Evolutionary conservation across 1,140 invertebrate genomes (phyloP), one percentile per base, ranked within the genome.

Genomic region (Pomacea maculata): DNA sequence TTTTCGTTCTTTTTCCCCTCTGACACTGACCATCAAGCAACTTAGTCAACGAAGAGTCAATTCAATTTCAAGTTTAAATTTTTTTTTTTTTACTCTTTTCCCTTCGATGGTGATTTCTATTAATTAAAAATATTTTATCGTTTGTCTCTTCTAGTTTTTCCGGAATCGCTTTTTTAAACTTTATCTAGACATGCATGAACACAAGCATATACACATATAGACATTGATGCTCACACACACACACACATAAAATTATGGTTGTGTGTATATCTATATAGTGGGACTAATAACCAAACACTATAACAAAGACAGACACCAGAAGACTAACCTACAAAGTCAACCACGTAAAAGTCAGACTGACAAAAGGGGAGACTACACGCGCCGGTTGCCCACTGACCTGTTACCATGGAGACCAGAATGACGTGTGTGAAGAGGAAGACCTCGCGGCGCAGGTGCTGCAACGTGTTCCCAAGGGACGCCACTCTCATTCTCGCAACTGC

Each of bases 401-500:
- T 67, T 34, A 70, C 77, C 77, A 78, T 78, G 77, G 77, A 65
- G 25, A 78, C 77, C 17, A 78, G 64, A 25, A 78, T 68, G 29
- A 78, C 77, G 77, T 78, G 77, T 17, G 52, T 57, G 54, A 54
- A 78, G 15, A 78, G n/a, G 67, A 78, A 70, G 52, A 78, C 25
- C 67, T 78, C 77, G 55, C 65, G 45, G 77, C 77, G 67, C 77
- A 78, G 65, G 77, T 71, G 77, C 68, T 67, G 77, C 68, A 78
- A 71, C 45, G 52, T 78, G 65, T 19, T 70, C 77, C 77, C 67
- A 57, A 68, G 77, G 77, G 77, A 78, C 52, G 54, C 77, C 67
- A 78, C 77, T 78, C 77, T 78, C 77, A 78, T 78, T 78, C 34
- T 78, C 77, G 52, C 77, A 65, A 64, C 67, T 78, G 77, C 77